Evolutionary conservation across 2,888 invertebrate species (phyloP), one percentile per base, ranked within the genome.

Genomic region (Nymphalis polychloros): DNA sequence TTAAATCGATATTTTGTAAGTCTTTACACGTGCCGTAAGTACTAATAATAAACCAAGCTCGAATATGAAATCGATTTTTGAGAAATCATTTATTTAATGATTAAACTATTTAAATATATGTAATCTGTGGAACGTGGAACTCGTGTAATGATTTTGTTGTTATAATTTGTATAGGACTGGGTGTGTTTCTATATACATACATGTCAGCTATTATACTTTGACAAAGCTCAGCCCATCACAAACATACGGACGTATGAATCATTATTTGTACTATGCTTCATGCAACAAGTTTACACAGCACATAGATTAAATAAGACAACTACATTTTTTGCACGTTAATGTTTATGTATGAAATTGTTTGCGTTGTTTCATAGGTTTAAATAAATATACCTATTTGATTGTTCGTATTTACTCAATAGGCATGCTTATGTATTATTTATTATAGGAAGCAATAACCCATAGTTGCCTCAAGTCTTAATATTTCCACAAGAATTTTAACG

Each of bases 171-270:
- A 59, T 62, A 57, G 57, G 57, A 53, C 57, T 63, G 59, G 66
- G 63, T 35, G 64, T 49, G 48, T 65, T 55, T 48, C 52, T 50
- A 31, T 46, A 46, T 55, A 66, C 49, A 48, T 50, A 61, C 46
- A 48, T 66, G 60, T 35, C 63, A 59, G n/a, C n/a, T 64, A 61
- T 31, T 64, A 66, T 57, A 49, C 55, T 63, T 57, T 64, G 63
- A 59, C 59, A 67, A 64, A 63, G 63, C 49, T 49, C n/a, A 52
- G 49, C 10, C 35, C 46, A 57, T 62, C 46, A 46, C 62, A 67
- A 65, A 71, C 63, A 65, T 16, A 64, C 67, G 63, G 50, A 41
- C 50, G 41, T n/a, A 57, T 72, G 72, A 72, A 35, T 67, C 69
- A 69, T 27, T 70, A 60, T 70, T 72, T 63, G 46, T 27, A 19